Evolutionary conservation across 1,140 invertebrate species (phyloP).

Genomic region (Drosophila leontia): DNA sequence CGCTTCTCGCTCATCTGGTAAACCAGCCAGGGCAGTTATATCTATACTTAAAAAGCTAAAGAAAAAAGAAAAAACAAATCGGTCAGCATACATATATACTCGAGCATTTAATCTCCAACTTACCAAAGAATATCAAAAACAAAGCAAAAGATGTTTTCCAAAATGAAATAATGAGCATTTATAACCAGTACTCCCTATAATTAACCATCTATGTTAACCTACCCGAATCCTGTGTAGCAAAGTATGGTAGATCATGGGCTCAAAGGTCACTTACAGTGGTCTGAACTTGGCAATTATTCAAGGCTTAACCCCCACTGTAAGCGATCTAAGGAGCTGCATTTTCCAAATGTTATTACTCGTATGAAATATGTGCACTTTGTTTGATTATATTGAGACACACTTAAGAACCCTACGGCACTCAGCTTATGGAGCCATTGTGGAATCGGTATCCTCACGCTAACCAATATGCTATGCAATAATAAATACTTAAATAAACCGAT

Average conservation of each 20-base stretch:
- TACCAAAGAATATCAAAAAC: constrained; percentile 60
- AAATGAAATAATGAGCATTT: constrained; percentile 62
- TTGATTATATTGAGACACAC: constrained; percentile 54
- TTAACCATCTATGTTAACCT: constrained; percentile 50
- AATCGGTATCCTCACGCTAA: constrained; percentile 43
- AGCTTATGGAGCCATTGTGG: constrained; percentile 53
- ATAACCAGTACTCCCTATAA: constrained; percentile 40
- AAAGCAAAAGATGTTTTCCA: constrained; percentile 64
- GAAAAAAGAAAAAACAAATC: constrained; percentile 18
- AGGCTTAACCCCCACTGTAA: constrained; percentile 13
- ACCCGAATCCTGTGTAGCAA: constrained; percentile 50
- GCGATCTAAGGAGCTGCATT: constrained; percentile 14
- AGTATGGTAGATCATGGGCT: constrained; percentile 37
- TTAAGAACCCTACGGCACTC: constrained; percentile 30
- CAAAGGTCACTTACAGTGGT: constrained; percentile 22
- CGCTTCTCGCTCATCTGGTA: constrained; percentile 94
- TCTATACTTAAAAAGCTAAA: background rate
- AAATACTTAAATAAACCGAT: constrained; percentile 43
- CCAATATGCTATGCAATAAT: constrained; percentile 40
- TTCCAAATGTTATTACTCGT: constrained; percentile 65
- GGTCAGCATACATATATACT: constrained; percentile 53
- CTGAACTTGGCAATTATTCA: constrained; percentile 15
- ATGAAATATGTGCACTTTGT: constrained; percentile 78
- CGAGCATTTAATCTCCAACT: constrained; percentile 74
- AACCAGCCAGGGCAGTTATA: constrained; percentile 61